Conservation (phyloP, 2,888 invertebrate species). For the Alentia gelatinosa region DNA sequence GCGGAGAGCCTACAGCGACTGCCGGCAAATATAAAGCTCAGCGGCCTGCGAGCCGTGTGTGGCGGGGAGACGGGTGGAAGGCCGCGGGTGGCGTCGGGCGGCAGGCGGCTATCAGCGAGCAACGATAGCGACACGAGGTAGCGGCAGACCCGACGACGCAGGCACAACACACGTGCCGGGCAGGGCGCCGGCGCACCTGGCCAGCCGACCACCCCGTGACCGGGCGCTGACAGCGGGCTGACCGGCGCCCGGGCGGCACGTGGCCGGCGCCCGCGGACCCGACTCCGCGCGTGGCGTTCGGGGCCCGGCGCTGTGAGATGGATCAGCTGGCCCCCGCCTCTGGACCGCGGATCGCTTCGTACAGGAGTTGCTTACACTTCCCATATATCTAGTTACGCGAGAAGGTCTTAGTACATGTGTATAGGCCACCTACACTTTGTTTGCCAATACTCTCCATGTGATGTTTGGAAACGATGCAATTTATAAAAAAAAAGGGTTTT, state of each 20-base stretch:
- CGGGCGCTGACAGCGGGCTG: neutral
- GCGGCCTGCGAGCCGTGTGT: no score
- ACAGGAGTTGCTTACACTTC: no score
- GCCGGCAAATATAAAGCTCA: no score
- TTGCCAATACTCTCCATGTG: no score
- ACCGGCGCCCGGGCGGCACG: neutral
- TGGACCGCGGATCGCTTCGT: no score
- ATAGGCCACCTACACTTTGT: no score
- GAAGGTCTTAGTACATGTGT: no score
- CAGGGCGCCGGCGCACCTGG: neutral
- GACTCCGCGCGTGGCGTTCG: neutral
- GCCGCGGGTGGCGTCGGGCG: neutral
- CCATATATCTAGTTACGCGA: no score
- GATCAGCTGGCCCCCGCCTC: neutral
- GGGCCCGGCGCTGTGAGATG: neutral
- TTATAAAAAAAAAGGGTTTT: no score
- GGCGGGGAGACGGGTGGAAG: neutral
- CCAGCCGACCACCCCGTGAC: neutral
- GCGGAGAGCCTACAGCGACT: no score
- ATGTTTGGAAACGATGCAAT: no score
- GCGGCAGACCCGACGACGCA: no score
- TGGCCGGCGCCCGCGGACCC: neutral
- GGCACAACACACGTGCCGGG: slow-evolving; percentile 1
- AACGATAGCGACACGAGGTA: neutral
- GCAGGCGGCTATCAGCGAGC: neutral